Evolutionary conservation across 2,797 vertebrate species (phyloP).

Genomic region (Scarus forsteni): DNA sequence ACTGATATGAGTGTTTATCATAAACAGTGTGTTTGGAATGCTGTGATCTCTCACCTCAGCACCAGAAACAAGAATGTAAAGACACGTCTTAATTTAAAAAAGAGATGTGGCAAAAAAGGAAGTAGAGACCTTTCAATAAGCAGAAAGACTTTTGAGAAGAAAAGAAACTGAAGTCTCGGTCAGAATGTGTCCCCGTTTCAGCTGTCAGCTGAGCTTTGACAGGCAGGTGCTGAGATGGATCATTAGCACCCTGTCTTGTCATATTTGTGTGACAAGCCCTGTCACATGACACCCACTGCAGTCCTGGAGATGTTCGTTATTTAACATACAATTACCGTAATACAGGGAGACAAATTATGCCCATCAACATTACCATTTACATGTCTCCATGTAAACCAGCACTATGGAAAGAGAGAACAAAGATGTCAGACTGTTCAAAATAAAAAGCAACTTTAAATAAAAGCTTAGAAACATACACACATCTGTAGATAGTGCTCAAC

Average conservation of each 20-base stretch:
- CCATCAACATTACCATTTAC: conserved; percentile 59
- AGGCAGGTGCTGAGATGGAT: conserved; percentile 67
- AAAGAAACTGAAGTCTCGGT: conserved; percentile 21
- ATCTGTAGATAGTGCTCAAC: too few relatives aligned
- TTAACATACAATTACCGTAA: conserved; percentile 80
- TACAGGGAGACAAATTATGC: conserved; percentile 70
- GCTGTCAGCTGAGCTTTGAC: conserved; percentile 42
- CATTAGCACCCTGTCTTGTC: conserved; percentile 65
- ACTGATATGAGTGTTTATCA: conserved; percentile 69
- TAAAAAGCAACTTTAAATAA: conserved; percentile 55
- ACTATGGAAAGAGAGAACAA: conserved; percentile 60
- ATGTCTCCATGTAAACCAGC: conserved; percentile 65
- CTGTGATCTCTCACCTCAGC: conserved; percentile 55
- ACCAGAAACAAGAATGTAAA: not conserved
- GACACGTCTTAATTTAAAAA: conserved; percentile 7
- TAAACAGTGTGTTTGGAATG: conserved; percentile 58
- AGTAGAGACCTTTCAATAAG: conserved; percentile 33
- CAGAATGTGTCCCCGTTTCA: conserved; percentile 14
- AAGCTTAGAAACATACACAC: conserved; percentile 32
- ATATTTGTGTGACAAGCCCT: conserved; percentile 64
- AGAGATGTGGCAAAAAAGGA: not conserved
- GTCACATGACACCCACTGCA: conserved; percentile 53
- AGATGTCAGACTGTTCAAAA: conserved; percentile 46
- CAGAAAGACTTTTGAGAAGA: conserved; percentile 24
- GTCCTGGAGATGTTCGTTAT: conserved; percentile 69